These are phyloP conservation scores for Sycophila sp. DNA, from an alignment of 1,140 invertebrate species.

Conservation along the genomic window DNA sequence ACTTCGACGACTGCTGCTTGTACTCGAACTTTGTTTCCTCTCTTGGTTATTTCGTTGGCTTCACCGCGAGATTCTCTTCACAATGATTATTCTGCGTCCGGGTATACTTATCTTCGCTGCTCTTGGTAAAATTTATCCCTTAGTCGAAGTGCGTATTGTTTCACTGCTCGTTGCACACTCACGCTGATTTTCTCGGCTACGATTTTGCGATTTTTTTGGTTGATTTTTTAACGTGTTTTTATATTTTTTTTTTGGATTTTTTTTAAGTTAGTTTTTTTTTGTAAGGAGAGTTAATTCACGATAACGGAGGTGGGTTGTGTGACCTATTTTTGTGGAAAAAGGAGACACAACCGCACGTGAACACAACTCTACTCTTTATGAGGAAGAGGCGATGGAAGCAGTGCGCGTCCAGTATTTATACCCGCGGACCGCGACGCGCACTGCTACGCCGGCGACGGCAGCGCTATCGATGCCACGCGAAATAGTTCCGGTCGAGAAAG, in stretches of 20 bases:
- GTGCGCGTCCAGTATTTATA: slow-evolving; percentile 61
- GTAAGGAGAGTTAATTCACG: slow-evolving; percentile 81
- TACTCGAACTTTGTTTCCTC: no score
- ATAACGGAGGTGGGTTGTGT: slow-evolving; percentile 81
- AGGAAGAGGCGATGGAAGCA: slow-evolving; percentile 68
- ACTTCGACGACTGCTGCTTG: no score
- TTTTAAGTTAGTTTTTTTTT: slow-evolving; percentile 74
- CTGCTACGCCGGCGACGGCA: slow-evolving; percentile 22
- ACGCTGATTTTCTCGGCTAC: slow-evolving; percentile 58
- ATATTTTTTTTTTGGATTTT: slow-evolving; percentile 72
- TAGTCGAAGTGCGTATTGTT: no score
- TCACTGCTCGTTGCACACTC: no score
- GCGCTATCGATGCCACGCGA: slow-evolving; percentile 26
- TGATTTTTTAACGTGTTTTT: slow-evolving; percentile 60
- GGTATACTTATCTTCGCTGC: no score
- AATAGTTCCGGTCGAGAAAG: slow-evolving; percentile 14
- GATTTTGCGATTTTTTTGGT: slow-evolving; percentile 65
- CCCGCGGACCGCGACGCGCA: slow-evolving; percentile 38
- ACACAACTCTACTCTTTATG: slow-evolving; percentile 70
- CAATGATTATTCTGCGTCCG: slow-evolving; percentile 7
- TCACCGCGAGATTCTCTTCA: not conserved
- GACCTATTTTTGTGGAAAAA: slow-evolving; percentile 70
- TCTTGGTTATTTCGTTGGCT: no score
- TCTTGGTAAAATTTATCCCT: no score
- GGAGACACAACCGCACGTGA: slow-evolving; percentile 71